Percentiles rank a stretch among this genome's conserved stretches.
Conservation (phyloP, 2,888 invertebrate species). For the Idaea straminata region DNA sequence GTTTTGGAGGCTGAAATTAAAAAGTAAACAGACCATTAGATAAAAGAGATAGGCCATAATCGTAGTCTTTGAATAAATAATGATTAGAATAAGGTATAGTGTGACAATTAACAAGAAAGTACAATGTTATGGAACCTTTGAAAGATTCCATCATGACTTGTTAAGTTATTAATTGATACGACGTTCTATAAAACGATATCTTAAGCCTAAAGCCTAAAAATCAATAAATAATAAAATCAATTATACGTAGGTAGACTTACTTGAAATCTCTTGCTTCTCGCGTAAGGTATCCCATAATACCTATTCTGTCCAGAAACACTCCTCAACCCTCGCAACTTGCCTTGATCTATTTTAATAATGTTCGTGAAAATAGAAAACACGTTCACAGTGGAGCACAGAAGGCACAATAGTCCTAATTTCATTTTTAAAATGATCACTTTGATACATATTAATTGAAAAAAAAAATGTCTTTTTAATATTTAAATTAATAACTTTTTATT, state of each 20-base stretch:
- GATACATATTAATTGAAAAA: background rate
- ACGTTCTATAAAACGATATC: background rate
- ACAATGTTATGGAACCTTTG: background rate
- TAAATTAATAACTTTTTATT: background rate
- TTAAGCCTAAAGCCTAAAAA: background rate
- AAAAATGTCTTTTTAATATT: background rate
- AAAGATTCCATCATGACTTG: too few relatives aligned
- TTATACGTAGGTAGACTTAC: constrained; percentile 37
- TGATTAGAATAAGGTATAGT: background rate
- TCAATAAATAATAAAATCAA: background rate
- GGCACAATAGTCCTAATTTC: background rate
- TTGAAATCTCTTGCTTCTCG: constrained; percentile 56
- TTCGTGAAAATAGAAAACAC: constrained; percentile 40
- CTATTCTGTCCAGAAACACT: constrained; percentile 53
- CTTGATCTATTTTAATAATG: constrained; percentile 49
- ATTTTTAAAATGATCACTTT: background rate
- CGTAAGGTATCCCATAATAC: constrained; percentile 69
- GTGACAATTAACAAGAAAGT: background rate
- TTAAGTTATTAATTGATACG: too few relatives aligned
- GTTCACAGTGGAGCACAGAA: background rate
- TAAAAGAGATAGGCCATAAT: background rate
- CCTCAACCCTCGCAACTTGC: constrained; percentile 54
- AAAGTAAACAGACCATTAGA: background rate
- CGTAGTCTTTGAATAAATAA: background rate
- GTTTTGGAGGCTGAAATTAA: constrained; percentile 52